Evolutionary conservation across 2,113 vertebrate genomes (phyloP), one percentile per base, ranked within the genome.

Genomic region (Seriola rivoliana): DNA sequence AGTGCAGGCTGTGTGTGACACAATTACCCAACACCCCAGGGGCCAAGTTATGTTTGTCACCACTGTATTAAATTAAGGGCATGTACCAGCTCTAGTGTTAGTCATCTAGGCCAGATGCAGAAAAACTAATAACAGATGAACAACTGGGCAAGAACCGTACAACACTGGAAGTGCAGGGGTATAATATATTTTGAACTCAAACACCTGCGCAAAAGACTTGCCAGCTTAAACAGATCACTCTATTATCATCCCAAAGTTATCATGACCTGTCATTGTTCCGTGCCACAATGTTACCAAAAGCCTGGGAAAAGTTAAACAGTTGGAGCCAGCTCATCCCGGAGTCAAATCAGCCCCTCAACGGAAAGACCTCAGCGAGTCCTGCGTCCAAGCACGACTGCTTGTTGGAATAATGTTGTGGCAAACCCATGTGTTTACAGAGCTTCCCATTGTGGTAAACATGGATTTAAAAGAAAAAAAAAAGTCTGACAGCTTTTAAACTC

Each of bases 371-470:
- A 52, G 73, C 68, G 55, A 84, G 68, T 66, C 46, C 46, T 23
- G 59, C 55, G 72, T 82, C 80, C 75, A 58, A 87, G 71, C 29
- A 36, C 29, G 21, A 66, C 16, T 52, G 75, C 57, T 77, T 79
- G 77, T 84, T 82, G 78, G 73, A 90, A 88, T 90, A 85, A 90
- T 81, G 83, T 72, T 81, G 88, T 86, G 83, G 84, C 79, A 71
- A 85, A 90, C 73, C 72, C 64, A 3, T 64, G 72, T 93, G 90
- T 94, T 94, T 92, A 93, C 86, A 93, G 81, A 91, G 77, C 81
- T 87, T 82, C 60, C 83, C 86, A 80, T 74, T 92, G 91, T 64
- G 89, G 91, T 93, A 93, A 94, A 94, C 90, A 93, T 44, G 44
- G 89, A 89, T 86, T 90, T 38, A 29, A 40, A 29, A 63, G 74